phyloP scores from a whole-genome alignment of 2,888 invertebrate species.

The Philhelius pedissequus region DNA sequence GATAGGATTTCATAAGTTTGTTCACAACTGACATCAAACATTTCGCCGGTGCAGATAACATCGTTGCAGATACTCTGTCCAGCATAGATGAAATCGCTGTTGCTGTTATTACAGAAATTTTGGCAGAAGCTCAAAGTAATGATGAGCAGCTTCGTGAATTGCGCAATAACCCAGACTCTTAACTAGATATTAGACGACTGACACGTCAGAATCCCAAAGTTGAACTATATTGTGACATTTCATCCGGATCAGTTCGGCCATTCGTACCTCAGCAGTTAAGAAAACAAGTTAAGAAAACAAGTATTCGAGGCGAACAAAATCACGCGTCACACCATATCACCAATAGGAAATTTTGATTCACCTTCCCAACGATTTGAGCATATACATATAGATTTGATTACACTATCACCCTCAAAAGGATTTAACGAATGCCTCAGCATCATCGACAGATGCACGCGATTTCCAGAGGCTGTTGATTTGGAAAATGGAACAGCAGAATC shows the following conservation, averaged over 20 bases:
- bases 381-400: neutral
- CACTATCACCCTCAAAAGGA: neutral
- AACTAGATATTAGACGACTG: neutral
- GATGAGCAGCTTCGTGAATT: neutral
- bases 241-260: neutral
- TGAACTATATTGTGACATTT: neutral
- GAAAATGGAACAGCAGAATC: conserved; percentile 42
- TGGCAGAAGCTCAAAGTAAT: neutral
- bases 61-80: neutral
- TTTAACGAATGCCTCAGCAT: conserved; percentile 13
- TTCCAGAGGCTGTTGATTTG: conserved; percentile 16
- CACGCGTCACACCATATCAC: neutral
- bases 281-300: too few species aligned
- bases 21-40: conserved; percentile 1
- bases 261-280: neutral
- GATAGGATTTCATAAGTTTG: neutral
- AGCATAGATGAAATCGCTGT: neutral
- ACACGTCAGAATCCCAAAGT: neutral
- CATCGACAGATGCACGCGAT: conserved; percentile 26
- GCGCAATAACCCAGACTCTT: neutral
- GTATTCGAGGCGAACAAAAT: neutral
- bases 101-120: neutral
- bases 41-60: neutral
- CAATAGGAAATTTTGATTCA: neutral
- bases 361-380: neutral